Evolutionary conservation across 1,140 invertebrate genomes (phyloP).

Genomic region (Carposina sasakii): DNA sequence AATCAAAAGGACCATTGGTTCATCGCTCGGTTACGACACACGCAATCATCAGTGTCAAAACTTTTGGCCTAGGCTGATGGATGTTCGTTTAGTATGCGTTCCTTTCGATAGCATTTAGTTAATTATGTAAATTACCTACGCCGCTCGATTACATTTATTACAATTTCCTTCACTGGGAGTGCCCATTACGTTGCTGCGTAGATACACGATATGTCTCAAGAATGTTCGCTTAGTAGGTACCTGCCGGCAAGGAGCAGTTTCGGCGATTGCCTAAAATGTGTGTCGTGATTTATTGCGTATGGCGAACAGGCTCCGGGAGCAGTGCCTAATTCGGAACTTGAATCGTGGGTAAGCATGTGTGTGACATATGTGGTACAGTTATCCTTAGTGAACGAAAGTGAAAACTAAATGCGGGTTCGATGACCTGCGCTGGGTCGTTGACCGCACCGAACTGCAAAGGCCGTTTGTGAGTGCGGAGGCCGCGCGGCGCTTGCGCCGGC

Average conservation of each 20-base stretch:
- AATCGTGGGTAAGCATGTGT: slow-evolving; percentile 49
- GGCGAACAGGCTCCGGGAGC: slow-evolving; percentile 37
- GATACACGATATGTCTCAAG: too few species aligned
- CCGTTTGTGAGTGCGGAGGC: slow-evolving; percentile 68
- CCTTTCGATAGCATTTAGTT: slow-evolving; percentile 38
- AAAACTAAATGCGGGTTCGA: slow-evolving; percentile 66
- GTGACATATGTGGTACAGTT: slow-evolving; percentile 68
- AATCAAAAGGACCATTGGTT: slow-evolving; percentile 64
- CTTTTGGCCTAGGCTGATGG: slow-evolving; percentile 50
- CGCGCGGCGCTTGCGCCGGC: slow-evolving; percentile 45
- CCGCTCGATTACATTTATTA: too few species aligned
- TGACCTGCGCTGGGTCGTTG: slow-evolving; percentile 58
- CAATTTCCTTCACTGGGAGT: too few species aligned
- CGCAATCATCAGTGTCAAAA: slow-evolving; percentile 61
- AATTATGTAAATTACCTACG: too few species aligned
- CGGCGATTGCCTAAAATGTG: slow-evolving; percentile 26
- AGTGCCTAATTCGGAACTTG: slow-evolving; percentile 22
- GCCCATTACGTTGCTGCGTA: too few species aligned
- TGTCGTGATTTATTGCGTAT: slow-evolving; percentile 32
- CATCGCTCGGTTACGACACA: slow-evolving; percentile 56
- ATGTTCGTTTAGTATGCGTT: slow-evolving; percentile 35
- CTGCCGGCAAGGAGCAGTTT: too few species aligned
- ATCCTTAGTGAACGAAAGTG: slow-evolving; percentile 72
- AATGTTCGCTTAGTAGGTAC: too few species aligned
- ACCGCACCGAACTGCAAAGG: slow-evolving; percentile 69